phyloP scores from a whole-genome alignment of 2,888 invertebrate genomes.

The Zootermopsis nevadensis region DNA sequence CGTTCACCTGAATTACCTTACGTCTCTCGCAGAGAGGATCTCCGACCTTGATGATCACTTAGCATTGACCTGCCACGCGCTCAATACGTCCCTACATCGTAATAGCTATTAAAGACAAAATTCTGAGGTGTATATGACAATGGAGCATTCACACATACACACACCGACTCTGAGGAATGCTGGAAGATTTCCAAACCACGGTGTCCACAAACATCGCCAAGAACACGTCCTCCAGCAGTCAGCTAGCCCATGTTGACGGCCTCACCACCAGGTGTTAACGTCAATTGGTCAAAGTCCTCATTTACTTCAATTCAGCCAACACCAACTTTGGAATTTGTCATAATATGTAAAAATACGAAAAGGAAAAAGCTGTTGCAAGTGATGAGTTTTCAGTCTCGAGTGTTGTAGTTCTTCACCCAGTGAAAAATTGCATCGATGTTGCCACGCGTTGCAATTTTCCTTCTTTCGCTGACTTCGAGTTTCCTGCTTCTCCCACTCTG shows the following conservation, averaged over 20 bases:
- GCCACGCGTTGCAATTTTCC: too few species aligned
- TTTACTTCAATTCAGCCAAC: neutral
- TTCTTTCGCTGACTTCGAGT: too few species aligned
- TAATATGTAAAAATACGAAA: too few species aligned
- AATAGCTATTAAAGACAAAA: neutral
- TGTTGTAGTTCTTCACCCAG: too few species aligned
- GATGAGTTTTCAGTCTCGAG: too few species aligned
- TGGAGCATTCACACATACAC: neutral
- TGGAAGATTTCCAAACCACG: constrained; percentile 9
- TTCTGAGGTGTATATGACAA: neutral
- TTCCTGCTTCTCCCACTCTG: too few species aligned
- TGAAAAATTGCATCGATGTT: too few species aligned
- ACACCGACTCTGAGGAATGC: neutral
- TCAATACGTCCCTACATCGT: neutral
- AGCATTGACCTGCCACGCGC: constrained; percentile 32
- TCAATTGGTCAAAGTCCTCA: constrained; percentile 31
- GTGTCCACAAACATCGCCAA: neutral
- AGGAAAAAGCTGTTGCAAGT: too few species aligned
- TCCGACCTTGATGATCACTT: neutral
- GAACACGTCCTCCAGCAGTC: constrained; percentile 6
- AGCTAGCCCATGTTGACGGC: neutral
- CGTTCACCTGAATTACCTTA: too few species aligned
- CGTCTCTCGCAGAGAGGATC: too few species aligned
- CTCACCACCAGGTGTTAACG: neutral
- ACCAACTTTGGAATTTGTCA: too few species aligned